Conservation (phyloP, 2,888 invertebrate species). For the Catotricha subobsoleta region DNA sequence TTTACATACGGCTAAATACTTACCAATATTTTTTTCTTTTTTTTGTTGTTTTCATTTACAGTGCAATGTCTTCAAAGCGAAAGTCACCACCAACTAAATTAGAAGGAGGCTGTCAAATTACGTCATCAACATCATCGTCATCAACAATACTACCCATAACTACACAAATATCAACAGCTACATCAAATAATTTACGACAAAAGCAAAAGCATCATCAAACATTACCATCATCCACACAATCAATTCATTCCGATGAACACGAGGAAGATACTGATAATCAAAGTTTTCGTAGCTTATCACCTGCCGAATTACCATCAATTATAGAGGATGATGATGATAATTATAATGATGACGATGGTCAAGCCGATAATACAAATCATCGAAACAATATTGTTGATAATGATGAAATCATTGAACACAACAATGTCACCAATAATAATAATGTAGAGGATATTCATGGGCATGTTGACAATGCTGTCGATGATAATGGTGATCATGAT, state of each 20-base stretch:
- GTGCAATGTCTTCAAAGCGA: slow-evolving; percentile 93
- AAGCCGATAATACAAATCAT: too few relatives aligned
- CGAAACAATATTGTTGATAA: too few relatives aligned
- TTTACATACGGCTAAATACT: too few relatives aligned
- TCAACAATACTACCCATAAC: slow-evolving; percentile 14
- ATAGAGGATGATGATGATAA: slow-evolving; percentile 1
- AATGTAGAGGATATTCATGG: slow-evolving; percentile 1
- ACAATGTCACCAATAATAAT: not conserved
- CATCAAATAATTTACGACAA: not conserved
- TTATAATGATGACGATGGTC: not conserved
- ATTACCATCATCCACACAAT: slow-evolving; percentile 1
- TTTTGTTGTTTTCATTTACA: slow-evolving; percentile 34
- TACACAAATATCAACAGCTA: slow-evolving; percentile 3
- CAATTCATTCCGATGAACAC: slow-evolving; percentile 8
- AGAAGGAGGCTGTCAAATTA: slow-evolving; percentile 44
- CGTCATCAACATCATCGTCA: slow-evolving; percentile 13
- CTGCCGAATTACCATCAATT: slow-evolving; percentile 4
- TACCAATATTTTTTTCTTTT: slow-evolving; percentile 8
- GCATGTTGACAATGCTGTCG: slow-evolving; percentile 11
- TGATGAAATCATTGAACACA: too few relatives aligned
- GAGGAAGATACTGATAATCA: slow-evolving; percentile 11
- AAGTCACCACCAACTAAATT: slow-evolving; percentile 90
- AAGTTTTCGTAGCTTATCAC: slow-evolving; percentile 11
- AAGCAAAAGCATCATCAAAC: too few relatives aligned
- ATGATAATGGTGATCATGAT: slow-evolving; percentile 5